Conservation (phyloP, 2,113 vertebrate species). For the Ptilonorhynchus violaceus region DNA sequence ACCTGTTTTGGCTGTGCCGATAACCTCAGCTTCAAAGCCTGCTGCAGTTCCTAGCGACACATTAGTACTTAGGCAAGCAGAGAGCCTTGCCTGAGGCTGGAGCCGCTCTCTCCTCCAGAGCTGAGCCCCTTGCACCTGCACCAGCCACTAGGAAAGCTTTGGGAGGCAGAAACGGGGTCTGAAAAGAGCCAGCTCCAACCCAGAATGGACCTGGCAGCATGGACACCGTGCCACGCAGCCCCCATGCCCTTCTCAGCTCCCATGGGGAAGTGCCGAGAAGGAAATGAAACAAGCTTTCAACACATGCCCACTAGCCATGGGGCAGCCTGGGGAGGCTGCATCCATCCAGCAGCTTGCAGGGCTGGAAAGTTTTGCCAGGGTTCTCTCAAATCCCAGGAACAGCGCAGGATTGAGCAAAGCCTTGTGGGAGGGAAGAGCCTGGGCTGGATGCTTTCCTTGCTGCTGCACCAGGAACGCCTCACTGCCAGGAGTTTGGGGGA, state of each 20-base stretch:
- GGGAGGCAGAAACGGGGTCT: background rate
- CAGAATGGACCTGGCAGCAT: background rate
- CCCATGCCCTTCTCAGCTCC: background rate
- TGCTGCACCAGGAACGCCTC: background rate
- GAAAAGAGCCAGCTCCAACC: background rate
- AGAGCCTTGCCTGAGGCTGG: background rate
- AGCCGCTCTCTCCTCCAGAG: background rate
- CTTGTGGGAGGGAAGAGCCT: background rate
- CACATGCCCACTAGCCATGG: background rate
- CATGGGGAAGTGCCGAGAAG: background rate
- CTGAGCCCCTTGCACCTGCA: background rate
- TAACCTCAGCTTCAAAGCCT: constrained; percentile 11
- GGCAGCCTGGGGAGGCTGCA: background rate
- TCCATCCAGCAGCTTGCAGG: background rate
- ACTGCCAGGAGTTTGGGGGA: background rate
- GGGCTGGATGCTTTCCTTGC: background rate
- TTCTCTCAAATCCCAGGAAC: background rate
- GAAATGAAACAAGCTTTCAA: background rate
- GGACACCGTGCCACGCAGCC: background rate
- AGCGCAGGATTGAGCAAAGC: background rate
- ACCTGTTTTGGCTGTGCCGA: background rate
- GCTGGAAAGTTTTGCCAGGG: background rate
- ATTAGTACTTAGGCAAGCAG: background rate
- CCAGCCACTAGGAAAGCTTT: background rate
- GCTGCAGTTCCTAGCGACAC: background rate